Evolutionary conservation across 2,888 invertebrate genomes (phyloP), one percentile per base, ranked within the genome.

Genomic region (Synanthedon vespiformis): DNA sequence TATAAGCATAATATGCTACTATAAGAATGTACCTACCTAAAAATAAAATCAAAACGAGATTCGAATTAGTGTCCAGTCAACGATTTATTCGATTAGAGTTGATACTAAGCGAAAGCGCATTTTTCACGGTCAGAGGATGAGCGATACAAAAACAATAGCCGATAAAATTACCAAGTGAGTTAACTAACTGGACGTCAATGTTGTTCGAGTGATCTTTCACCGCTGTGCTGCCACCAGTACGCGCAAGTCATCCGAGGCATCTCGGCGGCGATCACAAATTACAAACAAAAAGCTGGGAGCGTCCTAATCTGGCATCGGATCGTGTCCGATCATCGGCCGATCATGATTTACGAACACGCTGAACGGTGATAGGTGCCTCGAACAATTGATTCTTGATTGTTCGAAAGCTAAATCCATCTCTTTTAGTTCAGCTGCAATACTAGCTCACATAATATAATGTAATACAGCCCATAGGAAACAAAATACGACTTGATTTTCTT

Each of bases 301-400:
- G 73, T 63, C 65, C 74, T 80, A 79, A 85, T 86, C 86, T 84
- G 83, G 84, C 84, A 67, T 79, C 77, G 74, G 74, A 84, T 84
- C 84, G 71, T 67, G 74, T 68, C 69, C 76, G 78, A 83, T 84
- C 83, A 80, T 77, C 81, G 77, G 65, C 73, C 80, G 82, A 81
- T 81, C 85, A 84, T 86, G 86, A 85, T 84, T 84, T 82, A 85
- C 82, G 80, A 72, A 82, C 74, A 74, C 76, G 75, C 67, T 74
- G 74, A 66, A 70, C 77, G 80, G 73, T 81, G 82, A 84, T 82
- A 77, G 80, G 74, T 81, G 60, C 65, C 68, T 63, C 60, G 70
- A 77, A 80, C 81, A 76, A 82, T 79, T 79, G 80, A 78, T 76
- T 77, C 74, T 76, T 72, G 77, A 77, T 80, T 77, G 70, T 77